Evolutionary conservation across 2,113 vertebrate genomes (phyloP).

Genomic region (Triplophysa dalaica): DNA sequence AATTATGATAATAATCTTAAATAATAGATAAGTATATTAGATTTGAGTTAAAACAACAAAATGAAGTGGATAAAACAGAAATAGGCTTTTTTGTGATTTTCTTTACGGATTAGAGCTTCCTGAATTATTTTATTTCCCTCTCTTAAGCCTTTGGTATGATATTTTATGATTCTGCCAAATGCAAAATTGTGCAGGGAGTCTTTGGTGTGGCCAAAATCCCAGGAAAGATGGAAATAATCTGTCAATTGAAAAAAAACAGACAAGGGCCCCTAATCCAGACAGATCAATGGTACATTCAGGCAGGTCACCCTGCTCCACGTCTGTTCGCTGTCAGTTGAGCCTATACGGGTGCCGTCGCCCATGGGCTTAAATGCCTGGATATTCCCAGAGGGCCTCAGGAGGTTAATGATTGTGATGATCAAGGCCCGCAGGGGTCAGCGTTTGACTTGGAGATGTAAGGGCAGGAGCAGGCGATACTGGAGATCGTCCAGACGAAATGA

Average conservation of each 20-base stretch:
- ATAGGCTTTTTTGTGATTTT: too few species aligned
- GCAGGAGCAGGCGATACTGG: conserved; percentile 8
- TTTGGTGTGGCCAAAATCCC: conserved; percentile 70
- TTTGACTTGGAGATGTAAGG: conserved; percentile 57
- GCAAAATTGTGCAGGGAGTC: conserved; percentile 75
- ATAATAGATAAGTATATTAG: too few species aligned
- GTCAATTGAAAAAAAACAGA: conserved; percentile 73
- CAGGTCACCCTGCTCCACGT: conserved; percentile 45
- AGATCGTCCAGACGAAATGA: conserved; percentile 49
- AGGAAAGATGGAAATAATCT: conserved; percentile 79
- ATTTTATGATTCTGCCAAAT: conserved; percentile 46
- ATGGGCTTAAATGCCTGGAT: conserved; percentile 21
- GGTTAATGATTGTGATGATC: conserved; percentile 74
- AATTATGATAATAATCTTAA: too few species aligned
- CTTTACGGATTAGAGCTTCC: conserved; percentile 47
- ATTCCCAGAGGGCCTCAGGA: conserved; percentile 43
- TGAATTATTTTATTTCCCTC: conserved; percentile 60
- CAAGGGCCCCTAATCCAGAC: conserved; percentile 75
- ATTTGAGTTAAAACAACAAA: too few species aligned
- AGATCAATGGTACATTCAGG: conserved; percentile 73
- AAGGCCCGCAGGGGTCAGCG: conserved; percentile 63
- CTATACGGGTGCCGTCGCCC: conserved; percentile 10
- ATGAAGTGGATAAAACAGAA: too few species aligned
- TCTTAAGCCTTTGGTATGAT: conserved; percentile 56
- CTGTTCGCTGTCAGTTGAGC: conserved; percentile 9